Conservation (phyloP, 2,113 vertebrate genomes). For the Syngnathus scovelli region DNA sequence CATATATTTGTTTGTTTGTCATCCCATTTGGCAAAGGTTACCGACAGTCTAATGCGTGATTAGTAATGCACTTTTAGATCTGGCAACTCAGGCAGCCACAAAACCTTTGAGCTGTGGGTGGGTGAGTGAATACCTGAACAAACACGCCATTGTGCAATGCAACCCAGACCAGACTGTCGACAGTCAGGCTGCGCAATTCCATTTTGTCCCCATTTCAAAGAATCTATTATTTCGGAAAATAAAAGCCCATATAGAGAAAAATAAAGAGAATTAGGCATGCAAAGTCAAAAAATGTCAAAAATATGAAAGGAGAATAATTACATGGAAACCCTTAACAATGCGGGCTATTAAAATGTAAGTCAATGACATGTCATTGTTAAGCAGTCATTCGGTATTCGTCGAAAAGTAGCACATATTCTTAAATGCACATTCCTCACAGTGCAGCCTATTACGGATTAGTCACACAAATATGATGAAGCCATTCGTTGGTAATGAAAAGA, state of each 20-base stretch:
- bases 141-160: slow-evolving; percentile 16
- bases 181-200: slow-evolving; percentile 20
- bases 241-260: neutral
- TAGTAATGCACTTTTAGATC: slow-evolving; percentile 35
- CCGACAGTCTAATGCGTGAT: slow-evolving; percentile 38
- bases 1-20: slow-evolving; percentile 49
- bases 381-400: neutral
- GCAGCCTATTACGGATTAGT: slow-evolving; percentile 37
- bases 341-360: slow-evolving; percentile 3
- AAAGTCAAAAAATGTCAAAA: neutral
- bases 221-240: neutral
- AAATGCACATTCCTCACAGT: neutral
- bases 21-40: slow-evolving; percentile 36
- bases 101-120: slow-evolving; percentile 26
- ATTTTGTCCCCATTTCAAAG: slow-evolving; percentile 6
- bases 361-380: slow-evolving; percentile 2
- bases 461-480: slow-evolving; percentile 52
- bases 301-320: neutral
- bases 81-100: slow-evolving; percentile 24
- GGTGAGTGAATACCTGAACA: slow-evolving; percentile 33
- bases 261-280: neutral
- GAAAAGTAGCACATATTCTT: neutral
- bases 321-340: slow-evolving; percentile 4
- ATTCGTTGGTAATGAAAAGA: slow-evolving; percentile 52
- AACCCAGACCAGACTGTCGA: slow-evolving; percentile 25